Evolutionary conservation across 2,888 invertebrate species (phyloP).

Genomic region (Cataglyphis albicans): DNA sequence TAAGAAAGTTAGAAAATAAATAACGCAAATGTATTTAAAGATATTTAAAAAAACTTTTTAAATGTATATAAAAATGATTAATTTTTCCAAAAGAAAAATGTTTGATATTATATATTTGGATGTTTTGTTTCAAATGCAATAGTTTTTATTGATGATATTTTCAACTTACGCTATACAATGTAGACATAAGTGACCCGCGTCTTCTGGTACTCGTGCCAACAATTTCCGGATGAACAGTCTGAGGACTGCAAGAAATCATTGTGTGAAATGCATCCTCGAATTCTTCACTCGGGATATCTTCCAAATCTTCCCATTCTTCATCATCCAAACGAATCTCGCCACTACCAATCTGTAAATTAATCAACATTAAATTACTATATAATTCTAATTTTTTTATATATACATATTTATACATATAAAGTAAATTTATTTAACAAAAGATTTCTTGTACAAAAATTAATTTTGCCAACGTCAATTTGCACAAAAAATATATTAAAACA

Average conservation of each 20-base stretch:
- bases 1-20: neutral
- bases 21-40: neutral
- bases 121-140: neutral
- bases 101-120: neutral
- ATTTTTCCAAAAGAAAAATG: neutral
- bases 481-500: too few relatives aligned
- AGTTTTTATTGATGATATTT: neutral
- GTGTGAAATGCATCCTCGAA: slow-evolving; percentile 77
- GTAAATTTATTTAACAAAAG: neutral
- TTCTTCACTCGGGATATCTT: slow-evolving; percentile 79
- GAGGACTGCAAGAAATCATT: slow-evolving; percentile 79
- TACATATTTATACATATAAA: neutral
- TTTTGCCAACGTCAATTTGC: too few relatives aligned
- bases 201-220: slow-evolving; percentile 84
- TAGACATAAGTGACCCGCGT: slow-evolving; percentile 88
- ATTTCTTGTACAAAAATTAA: neutral
- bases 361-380: neutral
- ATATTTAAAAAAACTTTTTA: neutral
- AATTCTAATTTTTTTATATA: neutral
- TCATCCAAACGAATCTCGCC: slow-evolving; percentile 94
- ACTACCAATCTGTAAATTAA: slow-evolving; percentile 89
- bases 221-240: slow-evolving; percentile 82
- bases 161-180: slow-evolving; percentile 88
- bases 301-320: slow-evolving; percentile 93
- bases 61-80: neutral